phyloP scores from a whole-genome alignment of 2,113 vertebrate species.

The Gobius niger region DNA sequence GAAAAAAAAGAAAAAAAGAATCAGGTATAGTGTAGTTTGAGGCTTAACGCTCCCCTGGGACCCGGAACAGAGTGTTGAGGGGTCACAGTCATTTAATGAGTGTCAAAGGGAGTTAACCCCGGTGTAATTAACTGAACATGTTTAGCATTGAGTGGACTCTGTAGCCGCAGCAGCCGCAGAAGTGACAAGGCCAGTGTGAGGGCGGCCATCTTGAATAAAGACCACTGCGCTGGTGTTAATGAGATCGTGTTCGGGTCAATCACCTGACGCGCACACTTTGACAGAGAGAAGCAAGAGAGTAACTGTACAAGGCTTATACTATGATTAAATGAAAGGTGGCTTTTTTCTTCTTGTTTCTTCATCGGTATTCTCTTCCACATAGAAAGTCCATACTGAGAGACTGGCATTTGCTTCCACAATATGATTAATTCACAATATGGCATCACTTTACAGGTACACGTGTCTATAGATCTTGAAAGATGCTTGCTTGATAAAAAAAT shows the following conservation, averaged over 20 bases:
- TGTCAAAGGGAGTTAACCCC: constrained; percentile 42
- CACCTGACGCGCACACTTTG: neutral
- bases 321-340: no score
- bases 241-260: constrained; percentile 37
- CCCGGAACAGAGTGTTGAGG: constrained; percentile 21
- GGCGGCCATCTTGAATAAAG: constrained; percentile 34
- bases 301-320: neutral
- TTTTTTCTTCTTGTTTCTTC: no score
- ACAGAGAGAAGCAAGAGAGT: constrained; percentile 7
- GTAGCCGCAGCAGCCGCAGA: neutral
- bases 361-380: no score
- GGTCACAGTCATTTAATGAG: constrained; percentile 61
- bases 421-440: no score
- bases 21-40: constrained; percentile 45
- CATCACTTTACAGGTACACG: no score
- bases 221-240: constrained; percentile 26
- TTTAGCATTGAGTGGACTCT: constrained; percentile 28
- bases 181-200: constrained; percentile 18
- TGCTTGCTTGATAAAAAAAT: no score
- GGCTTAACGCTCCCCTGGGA: constrained; percentile 29
- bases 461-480: no score
- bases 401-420: no score
- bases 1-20: neutral
- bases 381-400: no score
- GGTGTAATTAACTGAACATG: constrained; percentile 59